These are phyloP conservation scores for Tethea ocularis DNA, from an alignment of 2,888 invertebrate species.

Conservation along the genomic window DNA sequence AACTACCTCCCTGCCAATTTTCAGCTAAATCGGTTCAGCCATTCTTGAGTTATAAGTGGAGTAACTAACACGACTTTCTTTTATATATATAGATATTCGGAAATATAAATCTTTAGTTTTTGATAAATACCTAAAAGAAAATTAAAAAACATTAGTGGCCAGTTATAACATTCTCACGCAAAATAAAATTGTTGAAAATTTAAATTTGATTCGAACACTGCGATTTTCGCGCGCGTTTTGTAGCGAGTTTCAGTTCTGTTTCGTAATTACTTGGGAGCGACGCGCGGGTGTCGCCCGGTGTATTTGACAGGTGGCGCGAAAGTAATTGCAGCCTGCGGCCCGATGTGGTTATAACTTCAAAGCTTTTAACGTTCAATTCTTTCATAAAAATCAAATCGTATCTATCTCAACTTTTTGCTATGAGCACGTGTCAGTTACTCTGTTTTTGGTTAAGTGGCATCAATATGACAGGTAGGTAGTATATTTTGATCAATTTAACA, in stretches of 20 bases:
- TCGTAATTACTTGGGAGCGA: constrained; percentile 50
- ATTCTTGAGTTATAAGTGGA: too few relatives aligned
- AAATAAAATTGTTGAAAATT: not conserved
- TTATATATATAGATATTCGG: too few relatives aligned
- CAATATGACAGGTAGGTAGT: not conserved
- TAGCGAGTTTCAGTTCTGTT: constrained; percentile 21
- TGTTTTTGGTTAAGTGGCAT: not conserved
- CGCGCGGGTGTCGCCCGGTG: constrained; percentile 44
- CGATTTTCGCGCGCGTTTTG: not conserved
- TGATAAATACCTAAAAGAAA: too few relatives aligned
- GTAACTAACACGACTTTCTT: too few relatives aligned
- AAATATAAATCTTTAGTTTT: too few relatives aligned
- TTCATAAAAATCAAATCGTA: constrained; percentile 9
- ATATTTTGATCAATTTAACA: not conserved
- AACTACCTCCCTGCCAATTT: too few relatives aligned
- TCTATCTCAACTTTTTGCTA: not conserved
- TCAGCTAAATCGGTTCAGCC: too few relatives aligned
- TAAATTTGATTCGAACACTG: not conserved
- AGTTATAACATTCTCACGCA: not conserved
- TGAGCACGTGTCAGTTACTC: not conserved
- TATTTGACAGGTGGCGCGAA: constrained; percentile 55
- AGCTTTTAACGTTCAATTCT: constrained; percentile 19
- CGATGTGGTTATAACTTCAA: constrained; percentile 30
- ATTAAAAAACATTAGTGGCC: not conserved
- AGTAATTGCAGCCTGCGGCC: constrained; percentile 52